These are phyloP conservation scores for Onchidella celtica DNA, from an alignment of 2,888 invertebrate genomes.

Conservation along the genomic window DNA sequence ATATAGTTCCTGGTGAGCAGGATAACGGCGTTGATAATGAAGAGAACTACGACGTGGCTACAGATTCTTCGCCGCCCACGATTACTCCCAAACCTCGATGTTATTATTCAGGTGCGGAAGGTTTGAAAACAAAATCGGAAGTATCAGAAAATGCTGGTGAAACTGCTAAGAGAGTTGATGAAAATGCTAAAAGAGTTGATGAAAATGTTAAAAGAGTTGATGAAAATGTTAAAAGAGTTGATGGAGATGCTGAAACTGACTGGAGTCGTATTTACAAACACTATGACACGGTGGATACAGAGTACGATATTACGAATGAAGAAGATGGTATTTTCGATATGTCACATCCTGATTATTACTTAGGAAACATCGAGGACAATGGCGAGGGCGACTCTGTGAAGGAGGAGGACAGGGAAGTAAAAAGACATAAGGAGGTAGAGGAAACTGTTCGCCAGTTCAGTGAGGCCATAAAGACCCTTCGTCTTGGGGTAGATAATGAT, in stretches of 20 bases:
- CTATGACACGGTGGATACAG: no score
- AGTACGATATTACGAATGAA: no score
- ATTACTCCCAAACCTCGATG: not conserved
- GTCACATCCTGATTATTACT: not conserved
- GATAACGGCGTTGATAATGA: not conserved
- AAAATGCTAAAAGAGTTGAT: no score
- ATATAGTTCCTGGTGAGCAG: not conserved
- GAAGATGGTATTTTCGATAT: not conserved
- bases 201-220: no score
- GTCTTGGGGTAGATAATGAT: not conserved
- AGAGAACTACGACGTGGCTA: not conserved
- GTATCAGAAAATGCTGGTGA: no score
- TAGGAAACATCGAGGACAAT: not conserved
- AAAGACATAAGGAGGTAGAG: not conserved
- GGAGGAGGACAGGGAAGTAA: not conserved
- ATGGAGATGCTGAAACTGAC: no score
- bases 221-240: no score
- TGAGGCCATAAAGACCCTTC: not conserved
- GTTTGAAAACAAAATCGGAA: no score
- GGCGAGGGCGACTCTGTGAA: not conserved
- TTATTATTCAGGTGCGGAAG: not conserved
- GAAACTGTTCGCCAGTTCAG: not conserved
- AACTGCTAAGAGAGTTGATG: no score
- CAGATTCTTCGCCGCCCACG: not conserved
- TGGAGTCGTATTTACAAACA: no score